These are phyloP conservation scores for Blastobasis adustella DNA, from an alignment of 2,888 invertebrate genomes.

Conservation along the genomic window DNA sequence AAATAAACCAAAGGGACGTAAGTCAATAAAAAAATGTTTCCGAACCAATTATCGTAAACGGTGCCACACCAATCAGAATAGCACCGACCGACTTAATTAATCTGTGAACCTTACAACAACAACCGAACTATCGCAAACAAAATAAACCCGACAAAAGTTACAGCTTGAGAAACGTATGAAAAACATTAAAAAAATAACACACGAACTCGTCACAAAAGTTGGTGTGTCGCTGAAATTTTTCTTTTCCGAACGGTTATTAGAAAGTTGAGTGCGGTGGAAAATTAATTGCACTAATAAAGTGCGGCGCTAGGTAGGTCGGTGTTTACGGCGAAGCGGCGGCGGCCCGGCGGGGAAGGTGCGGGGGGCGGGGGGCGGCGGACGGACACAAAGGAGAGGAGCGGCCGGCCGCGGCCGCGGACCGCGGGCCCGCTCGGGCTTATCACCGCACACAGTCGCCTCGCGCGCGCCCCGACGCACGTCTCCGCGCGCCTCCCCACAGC, in stretches of 20 bases:
- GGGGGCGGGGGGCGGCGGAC: constrained; percentile 45
- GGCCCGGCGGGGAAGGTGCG: constrained; percentile 37
- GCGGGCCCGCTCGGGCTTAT: constrained; percentile 61
- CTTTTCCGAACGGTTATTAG: constrained; percentile 18
- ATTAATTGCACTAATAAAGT: constrained; percentile 62
- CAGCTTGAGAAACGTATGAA: neutral
- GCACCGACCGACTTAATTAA: too few species aligned
- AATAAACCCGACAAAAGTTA: too few species aligned
- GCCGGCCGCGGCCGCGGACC: constrained; percentile 34
- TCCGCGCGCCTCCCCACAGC: constrained; percentile 11
- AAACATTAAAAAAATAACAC: constrained; percentile 22
- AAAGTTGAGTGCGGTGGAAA: constrained; percentile 41
- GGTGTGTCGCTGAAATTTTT: constrained; percentile 19
- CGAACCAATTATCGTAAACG: too few species aligned
- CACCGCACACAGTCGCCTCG: constrained; percentile 65
- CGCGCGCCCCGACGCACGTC: constrained; percentile 58
- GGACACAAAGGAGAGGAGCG: constrained; percentile 73
- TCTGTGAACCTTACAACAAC: too few species aligned
- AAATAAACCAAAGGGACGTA: too few species aligned
- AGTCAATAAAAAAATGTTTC: too few species aligned
- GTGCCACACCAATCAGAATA: too few species aligned
- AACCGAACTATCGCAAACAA: too few species aligned
- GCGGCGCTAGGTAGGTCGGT: constrained; percentile 51
- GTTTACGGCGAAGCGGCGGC: constrained; percentile 47
- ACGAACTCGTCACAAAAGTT: constrained; percentile 41